Evolutionary conservation across 2,888 invertebrate genomes (phyloP).

Genomic region (Watsonalla binaria): DNA sequence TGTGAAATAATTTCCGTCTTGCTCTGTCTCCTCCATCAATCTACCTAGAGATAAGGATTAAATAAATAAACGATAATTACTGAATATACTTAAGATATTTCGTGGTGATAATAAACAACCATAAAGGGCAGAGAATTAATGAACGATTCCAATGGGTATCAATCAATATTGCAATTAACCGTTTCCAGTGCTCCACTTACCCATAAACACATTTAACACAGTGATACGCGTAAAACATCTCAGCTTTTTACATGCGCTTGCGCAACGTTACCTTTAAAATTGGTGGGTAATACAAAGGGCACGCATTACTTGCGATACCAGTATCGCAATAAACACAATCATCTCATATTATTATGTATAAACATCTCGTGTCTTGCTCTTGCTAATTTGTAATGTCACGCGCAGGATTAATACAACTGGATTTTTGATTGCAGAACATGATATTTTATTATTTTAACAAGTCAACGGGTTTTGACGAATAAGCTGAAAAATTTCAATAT

Average conservation of each 20-base stretch:
- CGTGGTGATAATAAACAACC: conserved; percentile 12
- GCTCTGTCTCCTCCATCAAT: not conserved
- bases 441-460: too few relatives aligned
- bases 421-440: too few relatives aligned
- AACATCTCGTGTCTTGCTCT: not conserved
- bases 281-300: conserved; percentile 50
- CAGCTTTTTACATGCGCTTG: conserved; percentile 38
- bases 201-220: conserved; percentile 58
- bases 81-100: conserved; percentile 6
- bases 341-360: conserved; percentile 6
- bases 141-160: conserved; percentile 46
- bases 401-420: too few relatives aligned
- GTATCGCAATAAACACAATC: conserved; percentile 40
- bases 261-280: conserved; percentile 53
- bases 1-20: not conserved
- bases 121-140: conserved; percentile 15
- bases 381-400: not conserved
- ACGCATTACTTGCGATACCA: conserved; percentile 33
- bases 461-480: too few relatives aligned
- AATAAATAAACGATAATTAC: not conserved
- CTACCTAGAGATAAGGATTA: not conserved
- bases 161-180: conserved; percentile 56
- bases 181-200: conserved; percentile 47
- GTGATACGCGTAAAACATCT: conserved; percentile 50
- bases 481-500: too few relatives aligned